Evolutionary conservation across 2,797 vertebrate genomes (phyloP), one percentile per base, ranked within the genome.

Genomic region (Ciconia nigra): DNA sequence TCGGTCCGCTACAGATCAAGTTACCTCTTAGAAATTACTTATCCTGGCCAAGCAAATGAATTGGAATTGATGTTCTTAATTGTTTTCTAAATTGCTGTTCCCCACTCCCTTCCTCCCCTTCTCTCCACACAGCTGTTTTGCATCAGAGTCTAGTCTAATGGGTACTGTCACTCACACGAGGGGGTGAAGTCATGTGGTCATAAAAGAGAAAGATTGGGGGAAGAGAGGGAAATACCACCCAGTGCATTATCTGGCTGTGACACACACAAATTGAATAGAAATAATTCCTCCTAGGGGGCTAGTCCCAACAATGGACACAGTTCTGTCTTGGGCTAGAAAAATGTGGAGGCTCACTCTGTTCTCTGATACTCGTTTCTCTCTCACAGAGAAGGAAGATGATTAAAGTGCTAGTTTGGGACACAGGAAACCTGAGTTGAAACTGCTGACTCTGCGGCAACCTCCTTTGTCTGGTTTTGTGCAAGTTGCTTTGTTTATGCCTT

Each of bases 11-110:
- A 41, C 80, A 93, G 97, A 98, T 98, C 96, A 88, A 92, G 95
- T 98, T 98, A 97, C 97, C 74, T 92, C 87, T 96, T 96, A 97
- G 97, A 97, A 98, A 98, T 98, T 96, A 97, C 98, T 97, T 94
- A 94, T 88, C 96, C 94, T 94, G 93, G 98, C 97, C 95, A 97
- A 98, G 98, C 97, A 98, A 98, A 95, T 96, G 97, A 98, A 98
- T 98, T 98, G 98, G 97, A 98, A 98, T 97, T 94, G 97, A 97
- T 98, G 97, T 98, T 98, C 97, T 97, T 98, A 94, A 97, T 97
- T 98, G 98, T 98, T 98, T 98, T 98, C 98, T 98, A 98, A 98
- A 98, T 98, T 98, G 98, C 98, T 97, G 93, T 97, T 97, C 97
- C 96, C 95, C 80, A 97, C 83, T 96, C 94, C 93, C 90, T 95